Base-by-base conservation (phyloP, 2,888 invertebrate genomes). In the Chalcosyrphus nemorum region DNA sequence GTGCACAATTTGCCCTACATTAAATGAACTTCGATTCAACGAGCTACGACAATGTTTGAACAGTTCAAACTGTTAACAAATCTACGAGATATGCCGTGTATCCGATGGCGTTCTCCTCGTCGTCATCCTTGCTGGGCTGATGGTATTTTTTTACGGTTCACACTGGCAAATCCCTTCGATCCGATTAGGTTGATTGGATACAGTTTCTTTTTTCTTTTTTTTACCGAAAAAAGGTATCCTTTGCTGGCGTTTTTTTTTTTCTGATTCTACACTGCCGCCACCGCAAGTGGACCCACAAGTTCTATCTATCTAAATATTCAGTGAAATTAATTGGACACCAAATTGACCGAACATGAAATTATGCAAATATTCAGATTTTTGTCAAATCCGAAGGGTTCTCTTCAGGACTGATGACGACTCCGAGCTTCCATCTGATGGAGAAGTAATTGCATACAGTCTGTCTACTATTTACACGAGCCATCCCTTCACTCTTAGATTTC, bases 1-100 rank as follows among this genome's bases (percentile, higher is more conserved):
- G 76, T 71, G 81, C 76, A 76, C 76, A 76, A 81, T 76, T 81
- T 71, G 81, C 21, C 70, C 71, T 35, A 57, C 71, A 76, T 82
- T 82, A 82, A 82, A 82, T 82, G 82, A 78, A 78, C 77, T 78
- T 68, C 78, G 71, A 78, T 66, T 78, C 71, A 81, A 77, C 77
- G 71, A 77, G 59, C 66, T 72, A 50, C 52, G 72, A 61, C 72
- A 82, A 82, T 82, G 78, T 82, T 82, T 82, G 78, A 78, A 78
- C 78, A 72, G 82, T 61, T 82, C 61, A 78, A 78, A 82, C 66
- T 41, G 66, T 74, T 82, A 72, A 72, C 66, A 82, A 78, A 77
- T 65, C 71, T 72, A 71, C 57, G 61, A 82, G 29, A 24, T n/a
- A n/a, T 56, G 17, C 13, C 17, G 9, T 17, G 21, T 21, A 59